Conservation (phyloP, 2,113 vertebrate species). For the Lamprologus callipterus region DNA sequence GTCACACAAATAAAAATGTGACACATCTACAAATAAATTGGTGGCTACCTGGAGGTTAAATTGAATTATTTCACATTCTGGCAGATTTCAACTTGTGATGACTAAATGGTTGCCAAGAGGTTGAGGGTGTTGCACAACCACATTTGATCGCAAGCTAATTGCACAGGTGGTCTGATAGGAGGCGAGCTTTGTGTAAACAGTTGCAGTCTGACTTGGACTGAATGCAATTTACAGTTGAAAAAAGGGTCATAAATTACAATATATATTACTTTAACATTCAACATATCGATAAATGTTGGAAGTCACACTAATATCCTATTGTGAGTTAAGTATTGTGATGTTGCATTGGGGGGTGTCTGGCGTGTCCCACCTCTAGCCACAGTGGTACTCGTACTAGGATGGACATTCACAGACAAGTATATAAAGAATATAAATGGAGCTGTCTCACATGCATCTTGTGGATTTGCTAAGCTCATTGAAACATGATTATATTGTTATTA, state of each 20-base stretch:
- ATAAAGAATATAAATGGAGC: not conserved
- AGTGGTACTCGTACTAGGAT: not conserved
- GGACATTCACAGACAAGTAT: not conserved
- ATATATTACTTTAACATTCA: not conserved
- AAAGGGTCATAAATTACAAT: not conserved
- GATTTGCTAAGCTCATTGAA: not conserved
- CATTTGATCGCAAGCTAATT: not conserved
- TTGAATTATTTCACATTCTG: not conserved
- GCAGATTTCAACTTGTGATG: not conserved
- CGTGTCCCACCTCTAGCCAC: accelerated
- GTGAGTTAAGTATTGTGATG: not conserved
- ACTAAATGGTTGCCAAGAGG: not conserved
- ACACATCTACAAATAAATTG: not conserved
- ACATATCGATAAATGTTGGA: not conserved
- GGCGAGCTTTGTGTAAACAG: not conserved
- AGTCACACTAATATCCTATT: not conserved
- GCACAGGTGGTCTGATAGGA: not conserved
- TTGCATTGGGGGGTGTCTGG: not conserved
- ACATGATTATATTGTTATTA: not conserved
- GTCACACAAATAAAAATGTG: not conserved
- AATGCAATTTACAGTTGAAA: not conserved
- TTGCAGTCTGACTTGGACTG: not conserved
- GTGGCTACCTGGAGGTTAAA: not conserved
- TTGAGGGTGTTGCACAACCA: not conserved
- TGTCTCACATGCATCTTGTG: not conserved